phyloP scores from a whole-genome alignment of 1,140 invertebrate genomes.

The Diorhabda carinulata region DNA sequence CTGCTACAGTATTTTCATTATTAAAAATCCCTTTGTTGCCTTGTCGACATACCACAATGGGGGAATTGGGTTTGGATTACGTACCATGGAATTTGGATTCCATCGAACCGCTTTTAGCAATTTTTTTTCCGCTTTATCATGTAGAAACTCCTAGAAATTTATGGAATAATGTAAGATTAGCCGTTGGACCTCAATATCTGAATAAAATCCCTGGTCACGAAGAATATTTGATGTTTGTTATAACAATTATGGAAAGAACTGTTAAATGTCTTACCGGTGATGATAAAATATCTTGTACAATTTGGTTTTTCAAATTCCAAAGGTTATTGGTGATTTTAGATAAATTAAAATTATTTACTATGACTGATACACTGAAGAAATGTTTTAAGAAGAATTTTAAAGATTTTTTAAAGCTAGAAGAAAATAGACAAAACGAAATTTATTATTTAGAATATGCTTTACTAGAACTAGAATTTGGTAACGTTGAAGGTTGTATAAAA shows the following conservation, averaged over 20 bases:
- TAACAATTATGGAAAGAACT: slow-evolving; percentile 46
- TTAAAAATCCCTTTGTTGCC: slow-evolving; percentile 60
- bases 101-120: slow-evolving; percentile 51
- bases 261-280: slow-evolving; percentile 42
- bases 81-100: slow-evolving; percentile 54
- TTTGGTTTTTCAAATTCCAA: slow-evolving; percentile 62
- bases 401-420: slow-evolving; percentile 52
- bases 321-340: slow-evolving; percentile 52
- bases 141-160: slow-evolving; percentile 36
- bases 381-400: slow-evolving; percentile 54
- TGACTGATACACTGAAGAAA: slow-evolving; percentile 46
- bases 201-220: slow-evolving; percentile 57
- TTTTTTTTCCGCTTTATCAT: slow-evolving; percentile 39
- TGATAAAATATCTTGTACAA: slow-evolving; percentile 49
- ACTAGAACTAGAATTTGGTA: slow-evolving; percentile 55
- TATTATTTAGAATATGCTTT: slow-evolving; percentile 63
- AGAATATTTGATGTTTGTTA: slow-evolving; percentile 55
- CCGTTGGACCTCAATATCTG: slow-evolving; percentile 58
- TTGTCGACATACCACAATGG: slow-evolving; percentile 47
- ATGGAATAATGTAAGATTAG: slow-evolving; percentile 41
- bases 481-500: slow-evolving; percentile 46
- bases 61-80: slow-evolving; percentile 50
- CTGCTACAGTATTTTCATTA: slow-evolving; percentile 53
- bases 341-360: slow-evolving; percentile 48
- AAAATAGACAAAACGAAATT: slow-evolving; percentile 55